Percentiles rank a stretch among this genome's conserved stretches.
Conservation (phyloP, 1,140 invertebrate species). For the Idris sp. region DNA sequence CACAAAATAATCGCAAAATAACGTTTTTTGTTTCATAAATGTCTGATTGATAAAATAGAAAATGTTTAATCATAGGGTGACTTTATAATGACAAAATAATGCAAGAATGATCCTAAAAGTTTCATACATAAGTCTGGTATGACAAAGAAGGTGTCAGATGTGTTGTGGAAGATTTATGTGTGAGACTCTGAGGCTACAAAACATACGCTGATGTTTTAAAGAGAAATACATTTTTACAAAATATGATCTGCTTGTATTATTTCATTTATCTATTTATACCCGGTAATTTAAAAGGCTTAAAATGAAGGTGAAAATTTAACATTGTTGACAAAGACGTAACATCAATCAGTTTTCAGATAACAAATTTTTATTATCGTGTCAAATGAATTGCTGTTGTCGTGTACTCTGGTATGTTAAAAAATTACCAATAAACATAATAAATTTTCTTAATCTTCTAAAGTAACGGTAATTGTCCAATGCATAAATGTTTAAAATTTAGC, state of each 20-base stretch:
- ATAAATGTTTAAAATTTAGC: slow-evolving; percentile 36
- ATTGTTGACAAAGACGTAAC: slow-evolving; percentile 7
- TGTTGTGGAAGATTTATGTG: slow-evolving; percentile 53
- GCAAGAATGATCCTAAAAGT: slow-evolving; percentile 24
- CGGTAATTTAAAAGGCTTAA: too few relatives aligned
- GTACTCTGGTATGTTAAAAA: slow-evolving; percentile 11
- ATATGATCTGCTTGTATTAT: slow-evolving; percentile 27
- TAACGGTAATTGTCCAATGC: slow-evolving; percentile 20
- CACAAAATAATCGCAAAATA: background rate
- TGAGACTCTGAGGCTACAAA: slow-evolving; percentile 27
- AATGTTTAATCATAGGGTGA: slow-evolving; percentile 27
- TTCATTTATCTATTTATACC: slow-evolving; percentile 28
- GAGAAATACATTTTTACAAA: slow-evolving; percentile 36
- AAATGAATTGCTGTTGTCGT: slow-evolving; percentile 30
- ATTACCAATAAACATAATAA: slow-evolving; percentile 23
- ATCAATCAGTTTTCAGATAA: slow-evolving; percentile 25
- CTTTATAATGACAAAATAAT: slow-evolving; percentile 25
- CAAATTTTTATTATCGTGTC: slow-evolving; percentile 25
- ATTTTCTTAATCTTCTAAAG: slow-evolving; percentile 41
- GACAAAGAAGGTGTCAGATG: slow-evolving; percentile 47
- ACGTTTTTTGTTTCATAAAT: background rate
- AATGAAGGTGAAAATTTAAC: too few relatives aligned
- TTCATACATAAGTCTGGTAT: slow-evolving; percentile 28
- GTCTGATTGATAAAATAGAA: too few relatives aligned
- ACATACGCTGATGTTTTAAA: slow-evolving; percentile 17